Conservation (phyloP, 2,888 invertebrate species). For the Quadroppia sp. region DNA sequence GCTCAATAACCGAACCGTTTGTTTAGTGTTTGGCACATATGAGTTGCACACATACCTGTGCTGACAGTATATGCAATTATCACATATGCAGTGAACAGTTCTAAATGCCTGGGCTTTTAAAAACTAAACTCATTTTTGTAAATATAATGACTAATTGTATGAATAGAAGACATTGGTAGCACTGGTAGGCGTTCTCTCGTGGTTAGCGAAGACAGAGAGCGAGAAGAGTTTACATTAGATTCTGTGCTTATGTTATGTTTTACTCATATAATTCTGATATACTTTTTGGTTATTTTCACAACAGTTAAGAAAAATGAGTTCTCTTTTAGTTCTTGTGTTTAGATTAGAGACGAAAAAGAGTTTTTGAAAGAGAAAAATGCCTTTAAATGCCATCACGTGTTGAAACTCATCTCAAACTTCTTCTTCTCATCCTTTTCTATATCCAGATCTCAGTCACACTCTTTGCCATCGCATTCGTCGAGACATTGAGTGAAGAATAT, state of each 20-base stretch:
- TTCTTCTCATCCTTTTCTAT: background rate
- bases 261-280: conserved; percentile 24
- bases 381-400: conserved; percentile 14
- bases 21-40: background rate
- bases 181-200: conserved; percentile 6
- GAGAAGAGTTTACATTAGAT: conserved; percentile 32
- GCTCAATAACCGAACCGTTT: too few relatives aligned
- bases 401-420: background rate
- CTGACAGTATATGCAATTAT: too few relatives aligned
- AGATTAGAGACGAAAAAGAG: conserved; percentile 15
- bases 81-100: too few relatives aligned
- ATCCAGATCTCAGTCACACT: background rate
- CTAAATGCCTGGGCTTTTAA: too few relatives aligned
- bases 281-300: conserved; percentile 34
- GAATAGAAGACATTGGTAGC: background rate
- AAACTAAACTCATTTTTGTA: too few relatives aligned
- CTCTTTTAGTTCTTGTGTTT: conserved; percentile 30
- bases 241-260: background rate
- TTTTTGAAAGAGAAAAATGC: background rate
- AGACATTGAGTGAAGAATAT: too few relatives aligned
- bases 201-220: conserved; percentile 1
- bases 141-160: background rate
- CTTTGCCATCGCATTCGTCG: background rate
- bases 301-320: conserved; percentile 34
- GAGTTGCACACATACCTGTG: too few relatives aligned